Evolutionary conservation across 2,113 vertebrate species (phyloP).

Genomic region (Gasterosteus nipponicus): DNA sequence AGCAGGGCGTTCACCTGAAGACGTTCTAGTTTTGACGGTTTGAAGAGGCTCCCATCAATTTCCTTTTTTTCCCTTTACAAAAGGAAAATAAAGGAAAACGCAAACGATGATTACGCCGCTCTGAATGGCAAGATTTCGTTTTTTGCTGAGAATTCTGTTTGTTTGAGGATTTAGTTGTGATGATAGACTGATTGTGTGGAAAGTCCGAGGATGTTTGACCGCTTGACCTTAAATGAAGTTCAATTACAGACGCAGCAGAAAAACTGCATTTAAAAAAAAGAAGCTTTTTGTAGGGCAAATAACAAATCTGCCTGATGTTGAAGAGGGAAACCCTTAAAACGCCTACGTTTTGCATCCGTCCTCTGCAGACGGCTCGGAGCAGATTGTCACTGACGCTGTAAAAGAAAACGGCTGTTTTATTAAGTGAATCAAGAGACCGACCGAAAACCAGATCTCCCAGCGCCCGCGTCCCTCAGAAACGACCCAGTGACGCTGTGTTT

Average conservation of each 20-base stretch:
- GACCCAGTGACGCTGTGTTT: neutral
- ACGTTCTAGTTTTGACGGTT: neutral
- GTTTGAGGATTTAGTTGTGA: conserved; percentile 1
- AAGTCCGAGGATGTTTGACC: neutral
- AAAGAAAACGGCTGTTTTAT: conserved; percentile 8
- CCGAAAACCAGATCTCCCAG: neutral
- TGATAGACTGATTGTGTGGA: conserved; percentile 18
- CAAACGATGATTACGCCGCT: neutral
- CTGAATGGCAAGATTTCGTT: neutral
- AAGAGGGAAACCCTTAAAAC: conserved; percentile 15
- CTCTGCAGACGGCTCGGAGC: conserved; percentile 25
- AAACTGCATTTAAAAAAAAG: neutral
- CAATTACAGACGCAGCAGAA: neutral
- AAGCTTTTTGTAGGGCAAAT: neutral
- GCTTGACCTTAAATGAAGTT: neutral
- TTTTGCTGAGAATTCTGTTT: neutral
- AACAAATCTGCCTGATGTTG: neutral
- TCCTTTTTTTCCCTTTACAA: neutral
- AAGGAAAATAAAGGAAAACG: neutral
- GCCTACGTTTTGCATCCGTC: neutral
- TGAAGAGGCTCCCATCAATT: conserved; percentile 3
- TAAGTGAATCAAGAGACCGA: neutral
- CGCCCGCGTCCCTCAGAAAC: neutral
- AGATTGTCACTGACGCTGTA: conserved; percentile 6
- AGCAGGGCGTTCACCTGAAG: conserved; percentile 25